Percentiles rank a stretch among this genome's conserved stretches.
phyloP scores from a whole-genome alignment of 2,888 invertebrate genomes.

The Crocallis elinguaria region DNA sequence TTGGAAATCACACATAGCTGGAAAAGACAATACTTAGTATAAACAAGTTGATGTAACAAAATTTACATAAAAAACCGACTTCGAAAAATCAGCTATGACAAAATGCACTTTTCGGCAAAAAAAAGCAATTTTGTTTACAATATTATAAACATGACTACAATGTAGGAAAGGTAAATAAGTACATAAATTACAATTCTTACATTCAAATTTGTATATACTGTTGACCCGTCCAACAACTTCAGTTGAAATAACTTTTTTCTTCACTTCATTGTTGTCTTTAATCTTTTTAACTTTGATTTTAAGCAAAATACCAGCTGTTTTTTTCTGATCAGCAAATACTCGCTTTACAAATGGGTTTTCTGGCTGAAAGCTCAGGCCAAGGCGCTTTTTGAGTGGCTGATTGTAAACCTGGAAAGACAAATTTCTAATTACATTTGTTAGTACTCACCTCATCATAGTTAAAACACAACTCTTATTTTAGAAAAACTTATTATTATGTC shows the following conservation, averaged over 20 bases:
- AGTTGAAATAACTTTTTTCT: slow-evolving; percentile 71
- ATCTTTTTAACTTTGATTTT: slow-evolving; percentile 87
- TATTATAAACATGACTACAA: too few species aligned
- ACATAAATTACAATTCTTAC: too few species aligned
- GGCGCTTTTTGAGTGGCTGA: slow-evolving; percentile 81
- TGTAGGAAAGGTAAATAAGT: too few species aligned
- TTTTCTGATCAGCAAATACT: slow-evolving; percentile 88
- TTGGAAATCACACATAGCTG: slow-evolving; percentile 96
- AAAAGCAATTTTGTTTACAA: too few species aligned
- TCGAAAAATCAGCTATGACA: too few species aligned
- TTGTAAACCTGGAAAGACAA: slow-evolving; percentile 55
- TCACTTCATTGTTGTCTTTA: slow-evolving; percentile 63
- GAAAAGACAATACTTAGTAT: too few species aligned
- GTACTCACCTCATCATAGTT: too few species aligned
- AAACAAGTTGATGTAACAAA: too few species aligned
- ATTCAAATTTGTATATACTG: slow-evolving; percentile 87
- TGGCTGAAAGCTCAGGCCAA: slow-evolving; percentile 92
- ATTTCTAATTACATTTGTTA: not conserved
- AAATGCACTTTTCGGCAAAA: too few species aligned
- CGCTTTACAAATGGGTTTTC: slow-evolving; percentile 93
- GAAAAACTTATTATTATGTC: too few species aligned
- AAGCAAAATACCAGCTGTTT: slow-evolving; percentile 89
- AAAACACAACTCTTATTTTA: too few species aligned
- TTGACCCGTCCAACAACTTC: slow-evolving; percentile 86
- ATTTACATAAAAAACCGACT: too few species aligned